Base-by-base conservation (phyloP, 2,797 vertebrate species). In the Dallia pectoralis region DNA sequence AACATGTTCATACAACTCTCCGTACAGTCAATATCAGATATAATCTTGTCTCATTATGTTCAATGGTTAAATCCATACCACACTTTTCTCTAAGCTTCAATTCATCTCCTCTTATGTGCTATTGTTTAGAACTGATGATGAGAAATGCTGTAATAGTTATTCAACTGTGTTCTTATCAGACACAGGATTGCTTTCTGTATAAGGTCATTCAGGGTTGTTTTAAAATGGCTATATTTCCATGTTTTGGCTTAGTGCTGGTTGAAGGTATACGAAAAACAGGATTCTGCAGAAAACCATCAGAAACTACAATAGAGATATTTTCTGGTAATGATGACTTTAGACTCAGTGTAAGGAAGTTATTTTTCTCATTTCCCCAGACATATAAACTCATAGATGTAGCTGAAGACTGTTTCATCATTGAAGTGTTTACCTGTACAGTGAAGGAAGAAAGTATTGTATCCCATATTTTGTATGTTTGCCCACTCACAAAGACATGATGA, bases 391-490 rank as follows among this genome's bases (percentile, higher is more conserved):
- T 40, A 40, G 36, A 40, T 40, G 59, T 6, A 27, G 1, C n/a
- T 33, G 86, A 81, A 84, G 87, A 82, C 86, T 88, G 86, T 87
- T 88, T 84, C 85, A 89, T 81, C 88, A 27, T 59, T 22, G 53
- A 22, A 59, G n/a, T 59, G 40, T 67, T 48, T 67, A 25, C 66
- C 53, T 14, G 11, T n/a, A n/a, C n/a, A n/a, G n/a, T n/a, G n/a
- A n/a, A n/a, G n/a, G n/a, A n/a, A n/a, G n/a, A n/a, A n/a, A n/a
- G n/a, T n/a, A n/a, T n/a, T n/a, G n/a, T n/a, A n/a, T n/a, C n/a
- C n/a, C n/a, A n/a, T n/a, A n/a, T n/a, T n/a, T n/a, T n/a, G n/a
- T n/a, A n/a, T n/a, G n/a, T n/a, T n/a, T n/a, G n/a, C n/a, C n/a
- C n/a, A n/a, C n/a, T n/a, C n/a, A n/a, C n/a, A n/a, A n/a, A n/a